Evolutionary conservation across 1,140 invertebrate genomes (phyloP), one percentile per base, ranked within the genome.

Genomic region (Belonocnema kinseyi): DNA sequence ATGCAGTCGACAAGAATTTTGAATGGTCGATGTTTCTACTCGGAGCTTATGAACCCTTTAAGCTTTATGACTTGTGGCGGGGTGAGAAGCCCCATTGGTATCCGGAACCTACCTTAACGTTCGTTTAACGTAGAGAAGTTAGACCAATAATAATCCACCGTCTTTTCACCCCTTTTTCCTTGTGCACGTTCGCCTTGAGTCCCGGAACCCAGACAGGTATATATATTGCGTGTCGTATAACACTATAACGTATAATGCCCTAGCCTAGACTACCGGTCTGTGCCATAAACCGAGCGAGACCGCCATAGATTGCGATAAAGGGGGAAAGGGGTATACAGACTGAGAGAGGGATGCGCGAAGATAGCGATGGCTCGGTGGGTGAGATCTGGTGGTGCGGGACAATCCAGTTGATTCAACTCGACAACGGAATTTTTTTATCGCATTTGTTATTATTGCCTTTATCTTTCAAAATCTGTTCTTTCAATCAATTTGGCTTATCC

Each of bases 211-310:
- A 89, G 87, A 89, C 87, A 80, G 82, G 81, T 80, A 82, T 83
- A 85, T 87, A 86, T 88, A 86, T 26, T 77, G 61, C 21, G 58
- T 83, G 79, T 88, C 88, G 85, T 89, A 89, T 89, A 89, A 87
- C 85, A 85, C 83, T 89, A 89, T 89, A 89, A 87, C 85, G 85
- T 84, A 87, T 88, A 89, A 88, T 87, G 85, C 84, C 81, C 83
- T 86, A 87, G 87, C 21, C 21, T 26, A 26, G 21, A 88, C 87
- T 86, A 88, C 85, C 88, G 85, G 88, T 87, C 85, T 82, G 77
- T 75, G 74, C 83, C 85, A 77, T 85, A 84, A 85, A 85, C 79
- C 83, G 77, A 77, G 77, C 83, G 73, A 80, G 80, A 81, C 79
- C 74, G 74, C 19, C 72, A 73, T 46, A 50, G 16, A 75, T 54